Evolutionary conservation across 2,113 vertebrate genomes (phyloP), one percentile per base, ranked within the genome.

Genomic region (Oplegnathus fasciatus): DNA sequence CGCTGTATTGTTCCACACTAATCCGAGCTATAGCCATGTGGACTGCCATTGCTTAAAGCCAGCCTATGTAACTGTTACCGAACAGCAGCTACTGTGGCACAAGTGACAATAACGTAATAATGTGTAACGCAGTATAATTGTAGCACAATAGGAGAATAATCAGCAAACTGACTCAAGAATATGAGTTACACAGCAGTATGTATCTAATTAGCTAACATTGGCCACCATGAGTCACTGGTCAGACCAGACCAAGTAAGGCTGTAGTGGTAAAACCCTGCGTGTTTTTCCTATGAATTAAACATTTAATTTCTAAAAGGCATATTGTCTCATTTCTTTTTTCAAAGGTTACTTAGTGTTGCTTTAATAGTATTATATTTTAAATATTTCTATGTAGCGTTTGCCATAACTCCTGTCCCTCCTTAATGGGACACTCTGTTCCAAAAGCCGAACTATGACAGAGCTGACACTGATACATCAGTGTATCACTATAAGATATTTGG

Each of bases 301-400:
- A 30, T 66, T 78, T 67, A 0, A 58, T 32, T 34, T 60, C 17
- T 70, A 24, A 37, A 67, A 50, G 55, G 1, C 17, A 50, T 6
- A 37, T 61, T 28, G 30, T 40, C 34, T 40, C 7, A 52, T 70
- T 73, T 67, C 20, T 40, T 78, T 13, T 44, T 79, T 75, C 15
- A 54, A 22, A 71, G 3, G 48, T 78, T 50, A 62, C 37, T 52
- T 32, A 48, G 10, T 57, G 32, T 42, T 58, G 48, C 54, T 78
- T 42, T 62, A 13, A 62, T 57, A 62, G 30, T 60, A 30, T 32
- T 9, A 24, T 54, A 18, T 64, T 64, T 69, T 54, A 54, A 67
- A 61, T 3, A 8, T 74, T 50, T 74, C 1, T 52, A 18, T 50
- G 4, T 9, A 40, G 44, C 10, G 17, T 52, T 52, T 34, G 34